Evolutionary conservation across 2,113 vertebrate genomes (phyloP).

Genomic region (Gadus chalcogrammus): DNA sequence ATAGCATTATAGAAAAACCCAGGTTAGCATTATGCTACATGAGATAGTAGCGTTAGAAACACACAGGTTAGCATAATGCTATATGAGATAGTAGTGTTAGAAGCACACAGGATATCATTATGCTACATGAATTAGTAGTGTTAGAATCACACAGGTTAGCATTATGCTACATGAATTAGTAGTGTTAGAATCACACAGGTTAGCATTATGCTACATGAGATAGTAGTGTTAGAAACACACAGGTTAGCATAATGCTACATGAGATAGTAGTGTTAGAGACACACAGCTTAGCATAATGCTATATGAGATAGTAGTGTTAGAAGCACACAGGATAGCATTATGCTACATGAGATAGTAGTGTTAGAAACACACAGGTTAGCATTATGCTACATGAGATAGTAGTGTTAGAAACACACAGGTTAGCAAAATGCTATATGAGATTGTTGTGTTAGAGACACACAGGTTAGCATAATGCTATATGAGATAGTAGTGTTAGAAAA

Average conservation of each 20-base stretch:
- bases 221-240: neutral
- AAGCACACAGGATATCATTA: neutral
- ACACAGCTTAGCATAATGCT: too few relatives aligned
- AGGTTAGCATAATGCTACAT: neutral
- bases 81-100: neutral
- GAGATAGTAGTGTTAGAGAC: too few relatives aligned
- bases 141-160: neutral
- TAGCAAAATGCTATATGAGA: too few relatives aligned
- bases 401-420: too few relatives aligned
- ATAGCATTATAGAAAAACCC: neutral
- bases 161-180: neutral
- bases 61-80: neutral
- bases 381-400: too few relatives aligned
- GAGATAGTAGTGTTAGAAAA: neutral
- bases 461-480: neutral
- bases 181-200: slow-evolving; percentile 9
- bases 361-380: too few relatives aligned
- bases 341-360: too few relatives aligned
- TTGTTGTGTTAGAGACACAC: neutral
- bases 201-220: neutral
- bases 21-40: too few relatives aligned
- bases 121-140: too few relatives aligned
- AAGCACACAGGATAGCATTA: too few relatives aligned
- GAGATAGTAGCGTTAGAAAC: neutral
- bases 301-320: too few relatives aligned